Evolutionary conservation across 2,888 invertebrate species (phyloP).

Genomic region (Trichopoda pennipes): DNA sequence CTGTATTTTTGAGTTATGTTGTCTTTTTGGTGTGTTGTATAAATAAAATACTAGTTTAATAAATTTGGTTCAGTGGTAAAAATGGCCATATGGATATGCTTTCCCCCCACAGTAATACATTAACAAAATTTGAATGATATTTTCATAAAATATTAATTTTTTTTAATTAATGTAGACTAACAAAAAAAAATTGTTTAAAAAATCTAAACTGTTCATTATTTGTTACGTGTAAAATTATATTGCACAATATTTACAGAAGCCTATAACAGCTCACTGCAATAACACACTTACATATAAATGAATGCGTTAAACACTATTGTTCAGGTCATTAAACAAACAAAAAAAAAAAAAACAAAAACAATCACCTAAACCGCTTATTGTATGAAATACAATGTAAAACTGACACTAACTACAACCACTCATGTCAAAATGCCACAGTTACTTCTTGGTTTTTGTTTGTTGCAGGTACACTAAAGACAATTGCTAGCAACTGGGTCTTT

Average conservation of each 20-base stretch:
- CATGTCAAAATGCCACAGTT: constrained; percentile 15
- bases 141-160: no score
- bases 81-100: no score
- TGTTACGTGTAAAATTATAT: not conserved
- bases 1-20: no score
- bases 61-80: no score
- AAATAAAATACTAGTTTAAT: no score
- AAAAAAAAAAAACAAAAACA: constrained; percentile 62
- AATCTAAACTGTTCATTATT: constrained; percentile 3
- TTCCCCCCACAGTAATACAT: no score
- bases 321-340: constrained; percentile 66
- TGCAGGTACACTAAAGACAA: constrained; percentile 4
- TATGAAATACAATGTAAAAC: constrained; percentile 55
- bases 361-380: constrained; percentile 64
- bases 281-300: not conserved
- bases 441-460: not conserved
- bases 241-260: constrained; percentile 17
- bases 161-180: no score
- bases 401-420: constrained; percentile 47
- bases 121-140: no score
- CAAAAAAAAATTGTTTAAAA: no score
- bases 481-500: constrained; percentile 38
- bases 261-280: not conserved
- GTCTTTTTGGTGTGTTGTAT: no score
- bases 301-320: constrained; percentile 36